Percentiles rank a stretch among this genome's conserved stretches.
Conservation (phyloP, 2,113 vertebrate species). For the Embiotoca jacksoni region DNA sequence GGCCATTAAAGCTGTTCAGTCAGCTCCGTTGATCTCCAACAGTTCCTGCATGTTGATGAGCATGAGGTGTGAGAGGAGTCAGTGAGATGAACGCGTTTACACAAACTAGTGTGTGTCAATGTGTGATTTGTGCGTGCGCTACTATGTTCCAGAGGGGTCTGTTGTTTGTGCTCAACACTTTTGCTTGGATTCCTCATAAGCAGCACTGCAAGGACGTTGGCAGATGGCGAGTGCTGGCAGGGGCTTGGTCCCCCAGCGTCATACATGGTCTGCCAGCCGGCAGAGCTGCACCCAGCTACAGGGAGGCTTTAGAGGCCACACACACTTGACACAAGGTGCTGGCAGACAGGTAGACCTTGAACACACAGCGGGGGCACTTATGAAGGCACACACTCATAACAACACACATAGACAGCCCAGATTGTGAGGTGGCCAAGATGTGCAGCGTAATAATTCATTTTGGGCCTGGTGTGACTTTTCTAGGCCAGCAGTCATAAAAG, state of each 20-base stretch:
- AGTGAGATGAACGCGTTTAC: slow-evolving; percentile 22
- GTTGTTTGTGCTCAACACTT: slow-evolving; percentile 56
- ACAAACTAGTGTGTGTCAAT: slow-evolving; percentile 14
- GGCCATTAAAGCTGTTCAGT: slow-evolving; percentile 13
- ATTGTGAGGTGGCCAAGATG: slow-evolving; percentile 23
- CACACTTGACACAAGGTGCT: slow-evolving; percentile 54
- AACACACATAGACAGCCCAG: slow-evolving; percentile 4
- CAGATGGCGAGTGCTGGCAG: slow-evolving; percentile 69
- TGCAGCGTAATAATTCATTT: slow-evolving; percentile 44
- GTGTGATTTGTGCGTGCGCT: slow-evolving; percentile 20
- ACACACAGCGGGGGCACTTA: slow-evolving; percentile 30
- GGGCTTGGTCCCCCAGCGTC: slow-evolving; percentile 17
- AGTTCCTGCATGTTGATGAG: slow-evolving; percentile 64
- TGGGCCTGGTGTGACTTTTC: slow-evolving; percentile 54
- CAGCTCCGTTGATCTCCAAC: slow-evolving; percentile 30
- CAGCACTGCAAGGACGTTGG: slow-evolving; percentile 45
- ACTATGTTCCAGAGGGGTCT: slow-evolving; percentile 49
- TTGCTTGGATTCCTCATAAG: slow-evolving; percentile 51
- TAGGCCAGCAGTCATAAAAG: slow-evolving; percentile 55
- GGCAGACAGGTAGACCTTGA: slow-evolving; percentile 57
- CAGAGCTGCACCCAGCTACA: slow-evolving; percentile 20
- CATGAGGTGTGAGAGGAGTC: slow-evolving; percentile 47
- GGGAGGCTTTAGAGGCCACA: slow-evolving; percentile 38
- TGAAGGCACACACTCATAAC: slow-evolving; percentile 2
- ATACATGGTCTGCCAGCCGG: slow-evolving; percentile 41